Evolutionary conservation across 1,140 invertebrate genomes (phyloP).

Genomic region (Bradysia coprophila): DNA sequence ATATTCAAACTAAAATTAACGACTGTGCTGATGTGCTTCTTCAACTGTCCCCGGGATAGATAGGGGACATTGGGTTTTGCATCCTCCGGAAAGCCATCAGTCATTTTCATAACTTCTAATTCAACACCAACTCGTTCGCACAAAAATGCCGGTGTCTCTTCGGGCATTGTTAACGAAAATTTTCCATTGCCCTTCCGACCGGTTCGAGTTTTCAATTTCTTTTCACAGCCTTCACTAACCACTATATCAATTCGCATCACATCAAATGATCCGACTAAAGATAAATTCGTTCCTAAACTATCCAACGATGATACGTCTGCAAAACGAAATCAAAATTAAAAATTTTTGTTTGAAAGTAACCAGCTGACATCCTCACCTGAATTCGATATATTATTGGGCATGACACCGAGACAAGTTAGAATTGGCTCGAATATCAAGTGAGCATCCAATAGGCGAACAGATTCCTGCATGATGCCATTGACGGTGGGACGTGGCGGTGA

Average conservation of each 20-base stretch:
- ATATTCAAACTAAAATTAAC: slow-evolving; percentile 76
- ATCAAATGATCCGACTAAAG: slow-evolving; percentile 70
- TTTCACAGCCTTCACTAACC: slow-evolving; percentile 59
- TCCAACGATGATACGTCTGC: slow-evolving; percentile 44
- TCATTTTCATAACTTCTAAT: slow-evolving; percentile 72
- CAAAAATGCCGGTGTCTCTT: slow-evolving; percentile 74
- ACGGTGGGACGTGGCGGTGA: slow-evolving; percentile 24
- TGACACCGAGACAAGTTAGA: slow-evolving; percentile 63
- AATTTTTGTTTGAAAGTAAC: background rate
- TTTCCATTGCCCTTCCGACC: slow-evolving; percentile 21
- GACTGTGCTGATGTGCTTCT: slow-evolving; percentile 74
- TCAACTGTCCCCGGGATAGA: slow-evolving; percentile 68
- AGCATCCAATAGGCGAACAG: slow-evolving; percentile 66
- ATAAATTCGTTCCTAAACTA: slow-evolving; percentile 78
- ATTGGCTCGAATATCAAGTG: slow-evolving; percentile 86
- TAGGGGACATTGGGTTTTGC: slow-evolving; percentile 65
- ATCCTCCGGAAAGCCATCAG: slow-evolving; percentile 76
- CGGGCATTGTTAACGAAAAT: slow-evolving; percentile 39
- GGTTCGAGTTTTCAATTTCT: slow-evolving; percentile 21
- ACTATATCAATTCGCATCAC: slow-evolving; percentile 85
- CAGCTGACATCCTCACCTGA: slow-evolving; percentile 9
- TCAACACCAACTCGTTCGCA: slow-evolving; percentile 82
- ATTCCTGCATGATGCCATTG: slow-evolving; percentile 52
- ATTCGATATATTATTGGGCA: slow-evolving; percentile 36
- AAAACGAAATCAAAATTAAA: slow-evolving; percentile 1